Conservation (phyloP, 1,140 invertebrate species). For the Drosophila mayri region DNA sequence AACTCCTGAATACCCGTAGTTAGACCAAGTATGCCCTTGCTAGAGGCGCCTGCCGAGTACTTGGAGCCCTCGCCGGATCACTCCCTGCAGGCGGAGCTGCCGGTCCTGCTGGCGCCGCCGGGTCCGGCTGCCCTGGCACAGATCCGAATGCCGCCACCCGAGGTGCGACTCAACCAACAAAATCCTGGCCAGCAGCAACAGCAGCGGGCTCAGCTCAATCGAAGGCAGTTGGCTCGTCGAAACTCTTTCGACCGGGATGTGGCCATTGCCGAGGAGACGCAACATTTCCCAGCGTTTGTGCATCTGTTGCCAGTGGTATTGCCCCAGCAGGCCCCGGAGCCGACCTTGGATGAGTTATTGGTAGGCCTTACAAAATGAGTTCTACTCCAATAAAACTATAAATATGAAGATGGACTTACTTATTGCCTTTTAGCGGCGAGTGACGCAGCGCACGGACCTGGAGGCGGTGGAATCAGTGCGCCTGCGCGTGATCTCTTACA, state of each 20-base stretch:
- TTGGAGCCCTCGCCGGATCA: constrained; percentile 72
- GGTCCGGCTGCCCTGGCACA: constrained; percentile 68
- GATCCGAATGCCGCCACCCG: constrained; percentile 56
- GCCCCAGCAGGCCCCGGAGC: constrained; percentile 86
- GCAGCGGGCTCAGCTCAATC: constrained; percentile 37
- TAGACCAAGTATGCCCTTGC: constrained; percentile 57
- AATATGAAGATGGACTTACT: neutral
- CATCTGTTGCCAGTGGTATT: constrained; percentile 86
- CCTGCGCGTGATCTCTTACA: constrained; percentile 87
- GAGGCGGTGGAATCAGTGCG: constrained; percentile 87
- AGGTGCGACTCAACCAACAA: constrained; percentile 51
- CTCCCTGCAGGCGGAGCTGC: constrained; percentile 68
- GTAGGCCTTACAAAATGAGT: constrained; percentile 74
- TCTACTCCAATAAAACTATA: neutral
- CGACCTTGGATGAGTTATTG: constrained; percentile 87
- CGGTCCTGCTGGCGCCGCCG: constrained; percentile 55
- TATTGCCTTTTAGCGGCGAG: constrained; percentile 57
- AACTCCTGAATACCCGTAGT: neutral
- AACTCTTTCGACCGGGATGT: constrained; percentile 76
- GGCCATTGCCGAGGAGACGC: constrained; percentile 62
- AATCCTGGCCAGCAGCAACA: constrained; percentile 50
- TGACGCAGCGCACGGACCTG: constrained; percentile 86
- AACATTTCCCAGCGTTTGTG: constrained; percentile 75
- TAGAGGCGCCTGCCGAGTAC: constrained; percentile 73
- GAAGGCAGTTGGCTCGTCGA: constrained; percentile 44